Evolutionary conservation across 1,140 invertebrate genomes (phyloP).

Genomic region (Micrasema longulum): DNA sequence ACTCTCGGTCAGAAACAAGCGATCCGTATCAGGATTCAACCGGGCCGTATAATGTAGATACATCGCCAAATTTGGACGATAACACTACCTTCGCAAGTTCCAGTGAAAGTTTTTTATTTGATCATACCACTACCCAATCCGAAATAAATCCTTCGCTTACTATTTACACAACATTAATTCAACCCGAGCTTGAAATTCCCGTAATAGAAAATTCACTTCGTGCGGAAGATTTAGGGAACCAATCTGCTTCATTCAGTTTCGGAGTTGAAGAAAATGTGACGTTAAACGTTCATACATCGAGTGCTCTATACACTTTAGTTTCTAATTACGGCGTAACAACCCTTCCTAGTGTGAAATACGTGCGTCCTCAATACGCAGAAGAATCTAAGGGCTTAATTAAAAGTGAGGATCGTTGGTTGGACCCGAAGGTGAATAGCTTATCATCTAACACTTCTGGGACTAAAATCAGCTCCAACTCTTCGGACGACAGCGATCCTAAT

Average conservation of each 20-base stretch:
- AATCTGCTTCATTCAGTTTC: not conserved
- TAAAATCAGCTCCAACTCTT: not conserved
- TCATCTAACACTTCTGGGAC: not conserved
- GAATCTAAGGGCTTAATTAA: conserved; percentile 4
- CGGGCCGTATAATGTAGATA: conserved; percentile 25
- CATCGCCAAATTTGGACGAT: conserved; percentile 6
- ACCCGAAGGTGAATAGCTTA: not conserved
- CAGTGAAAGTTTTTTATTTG: conserved; percentile 13
- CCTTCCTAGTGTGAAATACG: conserved; percentile 1
- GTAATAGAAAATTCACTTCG: conserved; percentile 7
- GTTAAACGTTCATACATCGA: not conserved
- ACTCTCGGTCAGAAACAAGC: conserved; percentile 2
- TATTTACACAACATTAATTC: conserved; percentile 28
- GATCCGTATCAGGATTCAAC: conserved; percentile 24
- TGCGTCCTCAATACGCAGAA: not conserved
- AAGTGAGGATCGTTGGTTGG: conserved; percentile 10
- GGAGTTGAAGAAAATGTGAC: conserved; percentile 7
- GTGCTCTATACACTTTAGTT: not conserved
- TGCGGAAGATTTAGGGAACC: not conserved
- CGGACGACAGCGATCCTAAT: conserved; percentile 56
- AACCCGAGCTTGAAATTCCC: not conserved
- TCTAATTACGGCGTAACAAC: conserved; percentile 19
- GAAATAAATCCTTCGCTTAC: conserved; percentile 22
- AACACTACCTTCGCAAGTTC: not conserved
- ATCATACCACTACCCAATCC: conserved; percentile 1